These are phyloP conservation scores for Anthoptus insignis DNA, from an alignment of 2,888 invertebrate genomes.

Conservation along the genomic window DNA sequence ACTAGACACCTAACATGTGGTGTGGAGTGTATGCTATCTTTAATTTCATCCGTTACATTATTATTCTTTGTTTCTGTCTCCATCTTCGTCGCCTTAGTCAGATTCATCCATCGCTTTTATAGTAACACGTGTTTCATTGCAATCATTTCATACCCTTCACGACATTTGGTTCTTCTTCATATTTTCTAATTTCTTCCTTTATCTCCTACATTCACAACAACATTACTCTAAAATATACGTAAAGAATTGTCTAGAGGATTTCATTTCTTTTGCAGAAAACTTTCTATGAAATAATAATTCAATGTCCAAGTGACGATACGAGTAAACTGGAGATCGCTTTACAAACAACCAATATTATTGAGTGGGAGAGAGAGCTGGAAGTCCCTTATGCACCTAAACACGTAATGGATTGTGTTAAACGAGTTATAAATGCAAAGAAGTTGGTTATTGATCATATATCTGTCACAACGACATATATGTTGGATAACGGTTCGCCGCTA, in stretches of 20 bases:
- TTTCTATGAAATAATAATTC: constrained; percentile 62
- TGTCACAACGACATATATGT: not conserved
- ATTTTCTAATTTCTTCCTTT: too few relatives aligned
- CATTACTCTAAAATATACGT: not conserved
- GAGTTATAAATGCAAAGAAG: not conserved
- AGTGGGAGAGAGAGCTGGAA: constrained; percentile 56
- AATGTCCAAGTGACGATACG: constrained; percentile 56
- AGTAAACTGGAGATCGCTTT: constrained; percentile 59
- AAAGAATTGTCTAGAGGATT: too few relatives aligned
- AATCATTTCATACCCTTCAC: too few relatives aligned
- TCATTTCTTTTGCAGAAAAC: constrained; percentile 48
- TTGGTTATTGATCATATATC: not conserved
- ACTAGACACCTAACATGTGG: too few relatives aligned
- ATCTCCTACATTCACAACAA: not conserved
- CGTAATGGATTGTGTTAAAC: constrained; percentile 50
- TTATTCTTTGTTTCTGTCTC: too few relatives aligned
- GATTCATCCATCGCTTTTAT: too few relatives aligned
- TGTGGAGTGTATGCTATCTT: too few relatives aligned
- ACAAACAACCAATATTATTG: constrained; percentile 58
- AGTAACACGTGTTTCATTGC: too few relatives aligned
- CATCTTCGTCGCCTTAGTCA: too few relatives aligned
- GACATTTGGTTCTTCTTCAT: too few relatives aligned
- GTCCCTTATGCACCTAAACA: constrained; percentile 54
- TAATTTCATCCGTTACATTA: too few relatives aligned
- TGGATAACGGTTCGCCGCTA: constrained; percentile 6